A percentile compares a stretch with the other conserved stretches of the same genome.
Evolutionary conservation across 2,113 vertebrate genomes (phyloP).

Genomic region (Microtus montanus): DNA sequence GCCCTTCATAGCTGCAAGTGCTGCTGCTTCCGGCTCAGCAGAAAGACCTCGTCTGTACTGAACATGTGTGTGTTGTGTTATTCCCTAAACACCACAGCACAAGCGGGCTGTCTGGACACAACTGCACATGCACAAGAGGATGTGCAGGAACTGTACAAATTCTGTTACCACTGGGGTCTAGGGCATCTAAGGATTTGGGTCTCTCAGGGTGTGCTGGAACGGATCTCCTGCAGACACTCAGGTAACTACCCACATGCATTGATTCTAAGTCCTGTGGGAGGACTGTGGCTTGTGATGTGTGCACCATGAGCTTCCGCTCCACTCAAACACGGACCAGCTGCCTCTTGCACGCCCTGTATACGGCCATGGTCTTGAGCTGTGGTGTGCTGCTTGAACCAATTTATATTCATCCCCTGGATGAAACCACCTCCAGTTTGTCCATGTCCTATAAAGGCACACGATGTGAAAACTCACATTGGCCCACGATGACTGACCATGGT

Average conservation of each 20-base stretch:
- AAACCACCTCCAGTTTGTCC: background rate
- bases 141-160: background rate
- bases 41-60: background rate
- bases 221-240: background rate
- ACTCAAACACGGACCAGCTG: background rate
- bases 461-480: background rate
- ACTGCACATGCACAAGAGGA: background rate
- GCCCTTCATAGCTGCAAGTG: background rate
- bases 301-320: background rate
- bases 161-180: background rate
- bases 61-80: background rate
- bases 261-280: too few species aligned
- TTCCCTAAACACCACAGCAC: background rate
- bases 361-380: background rate
- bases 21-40: background rate
- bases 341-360: background rate
- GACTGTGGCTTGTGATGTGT: background rate
- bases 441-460: background rate
- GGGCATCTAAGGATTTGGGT: background rate
- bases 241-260: accelerated
- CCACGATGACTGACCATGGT: background rate
- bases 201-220: background rate
- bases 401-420: background rate
- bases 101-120: background rate
- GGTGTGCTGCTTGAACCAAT: accelerated